Conservation (phyloP, 1,140 invertebrate species). For the Heliconius hermathena region DNA sequence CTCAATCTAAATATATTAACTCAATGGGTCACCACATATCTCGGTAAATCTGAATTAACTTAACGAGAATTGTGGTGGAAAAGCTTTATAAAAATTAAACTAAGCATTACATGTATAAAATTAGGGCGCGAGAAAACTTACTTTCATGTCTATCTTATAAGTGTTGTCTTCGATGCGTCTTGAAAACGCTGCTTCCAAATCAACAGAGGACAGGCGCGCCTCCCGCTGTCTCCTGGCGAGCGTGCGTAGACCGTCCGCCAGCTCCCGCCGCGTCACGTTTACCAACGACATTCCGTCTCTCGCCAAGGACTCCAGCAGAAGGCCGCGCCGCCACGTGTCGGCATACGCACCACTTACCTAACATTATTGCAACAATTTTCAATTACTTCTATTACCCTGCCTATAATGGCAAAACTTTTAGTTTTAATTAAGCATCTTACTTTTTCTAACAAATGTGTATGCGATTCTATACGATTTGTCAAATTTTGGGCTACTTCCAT, state of each 20-base stretch:
- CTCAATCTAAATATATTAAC: neutral
- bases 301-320: constrained; percentile 76
- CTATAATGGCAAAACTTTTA: neutral
- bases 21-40: neutral
- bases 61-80: neutral
- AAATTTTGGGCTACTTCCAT: constrained; percentile 64
- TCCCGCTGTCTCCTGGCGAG: constrained; percentile 70
- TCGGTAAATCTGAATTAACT: neutral
- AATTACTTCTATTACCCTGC: constrained; percentile 19
- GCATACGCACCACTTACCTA: constrained; percentile 83
- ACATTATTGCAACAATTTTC: constrained; percentile 16
- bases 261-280: constrained; percentile 81
- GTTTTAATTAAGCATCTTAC: constrained; percentile 43
- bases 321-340: constrained; percentile 81
- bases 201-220: constrained; percentile 55
- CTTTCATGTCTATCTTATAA: constrained; percentile 66
- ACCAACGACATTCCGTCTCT: constrained; percentile 76
- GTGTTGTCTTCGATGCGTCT: constrained; percentile 64
- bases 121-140: constrained; percentile 27
- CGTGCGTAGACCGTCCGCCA: constrained; percentile 81
- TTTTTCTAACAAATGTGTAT: constrained; percentile 70
- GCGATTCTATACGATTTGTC: constrained; percentile 61
- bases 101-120: neutral
- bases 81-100: neutral
- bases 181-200: constrained; percentile 60